These are phyloP conservation scores for Bombus superbus DNA, from an alignment of 1,140 invertebrate species.

Conservation along the genomic window DNA sequence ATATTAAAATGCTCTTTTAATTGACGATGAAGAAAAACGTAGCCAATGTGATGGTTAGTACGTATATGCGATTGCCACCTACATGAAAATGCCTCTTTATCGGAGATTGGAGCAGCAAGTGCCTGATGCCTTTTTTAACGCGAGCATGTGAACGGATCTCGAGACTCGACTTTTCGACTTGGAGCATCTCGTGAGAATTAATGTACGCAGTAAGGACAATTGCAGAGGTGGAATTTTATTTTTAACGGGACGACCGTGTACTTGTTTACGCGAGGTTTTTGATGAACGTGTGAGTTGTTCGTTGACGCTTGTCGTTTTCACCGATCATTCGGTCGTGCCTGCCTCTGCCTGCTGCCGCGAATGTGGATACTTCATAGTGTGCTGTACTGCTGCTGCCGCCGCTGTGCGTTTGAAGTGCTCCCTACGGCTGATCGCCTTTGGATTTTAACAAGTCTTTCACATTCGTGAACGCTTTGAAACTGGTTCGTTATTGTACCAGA, in stretches of 20 bases:
- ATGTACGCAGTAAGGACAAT: conserved; percentile 31
- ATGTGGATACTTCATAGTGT: conserved; percentile 64
- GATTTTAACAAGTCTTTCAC: conserved; percentile 46
- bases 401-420: conserved; percentile 61
- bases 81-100: conserved; percentile 30
- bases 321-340: conserved; percentile 40
- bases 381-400: conserved; percentile 51
- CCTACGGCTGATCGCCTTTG: conserved; percentile 16
- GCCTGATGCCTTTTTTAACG: conserved; percentile 61
- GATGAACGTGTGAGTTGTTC: conserved; percentile 37
- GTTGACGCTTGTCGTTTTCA: conserved; percentile 30
- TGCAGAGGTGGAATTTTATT: conserved; percentile 39
- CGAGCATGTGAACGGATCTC: conserved; percentile 66
- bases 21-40: not conserved
- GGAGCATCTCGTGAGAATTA: conserved; percentile 50
- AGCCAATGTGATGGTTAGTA: conserved; percentile 9
- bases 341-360: conserved; percentile 57
- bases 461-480: conserved; percentile 59
- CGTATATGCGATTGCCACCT: not conserved
- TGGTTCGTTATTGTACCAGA: conserved; percentile 54
- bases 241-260: conserved; percentile 18
- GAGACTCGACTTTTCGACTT: conserved; percentile 57
- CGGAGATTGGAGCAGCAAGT: conserved; percentile 28
- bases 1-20: not conserved
- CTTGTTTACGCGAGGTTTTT: conserved; percentile 36